Evolutionary conservation across 2,113 vertebrate species (phyloP).

Genomic region (Tautogolabrus adspersus): DNA sequence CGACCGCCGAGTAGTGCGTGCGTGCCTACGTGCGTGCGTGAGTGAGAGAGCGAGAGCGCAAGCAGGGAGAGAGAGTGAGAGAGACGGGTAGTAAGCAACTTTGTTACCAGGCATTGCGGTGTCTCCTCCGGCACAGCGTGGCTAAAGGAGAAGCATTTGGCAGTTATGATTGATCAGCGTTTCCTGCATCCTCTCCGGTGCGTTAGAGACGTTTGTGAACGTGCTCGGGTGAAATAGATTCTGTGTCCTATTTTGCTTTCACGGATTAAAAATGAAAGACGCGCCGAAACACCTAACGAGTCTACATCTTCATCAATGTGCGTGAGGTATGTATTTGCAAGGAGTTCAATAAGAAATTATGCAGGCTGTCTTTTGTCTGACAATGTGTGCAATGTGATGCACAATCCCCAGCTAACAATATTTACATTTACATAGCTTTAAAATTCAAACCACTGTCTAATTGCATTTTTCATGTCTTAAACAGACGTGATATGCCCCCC

Average conservation of each 20-base stretch:
- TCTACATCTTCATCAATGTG: slow-evolving; percentile 58
- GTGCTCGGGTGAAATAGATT: slow-evolving; percentile 24
- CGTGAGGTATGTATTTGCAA: slow-evolving; percentile 70
- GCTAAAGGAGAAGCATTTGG: slow-evolving; percentile 61
- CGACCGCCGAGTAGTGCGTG: slow-evolving; percentile 47
- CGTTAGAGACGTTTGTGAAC: slow-evolving; percentile 39
- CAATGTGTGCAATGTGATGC: slow-evolving; percentile 27
- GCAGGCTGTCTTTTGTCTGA: slow-evolving; percentile 31
- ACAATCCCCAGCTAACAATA: slow-evolving; percentile 16
- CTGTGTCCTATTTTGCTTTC: slow-evolving; percentile 27
- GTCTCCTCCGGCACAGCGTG: slow-evolving; percentile 70
- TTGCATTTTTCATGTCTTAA: slow-evolving; percentile 24
- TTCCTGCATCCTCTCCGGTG: slow-evolving; percentile 60
- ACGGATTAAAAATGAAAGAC: slow-evolving; percentile 61
- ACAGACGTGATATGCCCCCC: slow-evolving; percentile 27
- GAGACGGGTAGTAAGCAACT: slow-evolving; percentile 73
- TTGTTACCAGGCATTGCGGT: slow-evolving; percentile 71
- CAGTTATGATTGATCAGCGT: slow-evolving; percentile 79
- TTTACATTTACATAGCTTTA: slow-evolving; percentile 21
- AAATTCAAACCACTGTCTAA: slow-evolving; percentile 19
- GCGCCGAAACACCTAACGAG: slow-evolving; percentile 37
- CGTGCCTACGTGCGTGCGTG: slow-evolving; percentile 5
- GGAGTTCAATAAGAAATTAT: slow-evolving; percentile 30
- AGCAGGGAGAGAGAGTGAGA: slow-evolving; percentile 34
- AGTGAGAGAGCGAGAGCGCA: slow-evolving; percentile 19